These are phyloP conservation scores for Sebastes schlegelii DNA, from an alignment of 2,113 vertebrate species.

Conservation along the genomic window DNA sequence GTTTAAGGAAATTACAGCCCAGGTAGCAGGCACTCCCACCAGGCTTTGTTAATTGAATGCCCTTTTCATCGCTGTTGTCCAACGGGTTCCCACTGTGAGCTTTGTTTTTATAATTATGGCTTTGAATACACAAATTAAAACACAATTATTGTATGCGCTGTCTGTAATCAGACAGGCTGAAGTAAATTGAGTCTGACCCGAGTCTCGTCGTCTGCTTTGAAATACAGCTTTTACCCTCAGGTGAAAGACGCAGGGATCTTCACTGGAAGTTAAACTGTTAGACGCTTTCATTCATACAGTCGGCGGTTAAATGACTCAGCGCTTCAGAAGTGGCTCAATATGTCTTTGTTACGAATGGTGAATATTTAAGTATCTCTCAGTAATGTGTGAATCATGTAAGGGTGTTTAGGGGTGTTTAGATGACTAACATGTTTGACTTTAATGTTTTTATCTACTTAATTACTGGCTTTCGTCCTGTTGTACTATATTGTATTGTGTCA, in stretches of 20 bases:
- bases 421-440: too few species aligned
- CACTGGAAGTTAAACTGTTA: background rate
- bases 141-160: conserved; percentile 46
- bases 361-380: conserved; percentile 1
- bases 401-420: background rate
- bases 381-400: background rate
- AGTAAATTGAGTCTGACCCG: background rate
- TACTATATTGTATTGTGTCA: background rate
- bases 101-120: conserved; percentile 66
- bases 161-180: conserved; percentile 33
- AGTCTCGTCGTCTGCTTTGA: conserved; percentile 14
- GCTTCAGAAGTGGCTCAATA: background rate
- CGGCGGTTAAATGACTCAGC: conserved; percentile 11
- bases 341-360: background rate
- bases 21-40: conserved; percentile 67
- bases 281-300: background rate
- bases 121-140: conserved; percentile 66
- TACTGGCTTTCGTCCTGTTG: background rate
- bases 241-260: background rate
- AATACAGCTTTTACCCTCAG: conserved; percentile 18
- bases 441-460: background rate
- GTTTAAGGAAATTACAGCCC: conserved; percentile 80
- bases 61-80: conserved; percentile 66
- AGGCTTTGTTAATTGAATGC: conserved; percentile 70
- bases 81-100: conserved; percentile 42